A percentile compares a stretch with the other conserved stretches of the same genome.
Evolutionary conservation across 2,797 vertebrate genomes (phyloP).

Genomic region (Aselliscus stoliczkanus): DNA sequence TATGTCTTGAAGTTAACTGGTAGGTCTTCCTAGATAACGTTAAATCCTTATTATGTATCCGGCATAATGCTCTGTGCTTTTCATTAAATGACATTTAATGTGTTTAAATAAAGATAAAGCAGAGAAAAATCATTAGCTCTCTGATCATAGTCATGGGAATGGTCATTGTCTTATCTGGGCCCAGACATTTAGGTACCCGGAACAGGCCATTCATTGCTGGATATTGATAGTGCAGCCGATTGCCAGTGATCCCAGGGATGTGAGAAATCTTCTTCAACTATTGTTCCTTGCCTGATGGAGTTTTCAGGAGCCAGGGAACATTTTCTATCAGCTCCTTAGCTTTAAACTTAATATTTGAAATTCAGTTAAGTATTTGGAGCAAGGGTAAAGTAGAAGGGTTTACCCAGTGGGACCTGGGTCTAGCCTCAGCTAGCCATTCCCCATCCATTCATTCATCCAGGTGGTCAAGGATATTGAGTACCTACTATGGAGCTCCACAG

Average conservation of each 20-base stretch:
- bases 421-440: background rate
- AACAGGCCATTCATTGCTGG: background rate
- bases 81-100: background rate
- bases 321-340: background rate
- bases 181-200: background rate
- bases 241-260: background rate
- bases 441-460: background rate
- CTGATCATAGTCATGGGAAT: background rate
- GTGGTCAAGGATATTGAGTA: too few species aligned
- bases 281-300: background rate
- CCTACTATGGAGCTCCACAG: background rate
- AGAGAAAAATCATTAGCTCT: background rate
- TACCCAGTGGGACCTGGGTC: background rate
- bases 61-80: background rate
- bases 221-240: background rate
- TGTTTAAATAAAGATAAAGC: background rate
- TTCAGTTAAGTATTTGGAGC: background rate
- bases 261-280: background rate
- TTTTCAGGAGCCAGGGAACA: background rate
- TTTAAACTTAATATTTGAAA: background rate
- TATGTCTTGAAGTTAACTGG: background rate
- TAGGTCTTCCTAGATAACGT: background rate
- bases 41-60: background rate
- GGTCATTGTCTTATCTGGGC: background rate
- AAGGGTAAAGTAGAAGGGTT: background rate